Evolutionary conservation across 2,113 vertebrate species (phyloP).

Genomic region (Micronisus gabar): DNA sequence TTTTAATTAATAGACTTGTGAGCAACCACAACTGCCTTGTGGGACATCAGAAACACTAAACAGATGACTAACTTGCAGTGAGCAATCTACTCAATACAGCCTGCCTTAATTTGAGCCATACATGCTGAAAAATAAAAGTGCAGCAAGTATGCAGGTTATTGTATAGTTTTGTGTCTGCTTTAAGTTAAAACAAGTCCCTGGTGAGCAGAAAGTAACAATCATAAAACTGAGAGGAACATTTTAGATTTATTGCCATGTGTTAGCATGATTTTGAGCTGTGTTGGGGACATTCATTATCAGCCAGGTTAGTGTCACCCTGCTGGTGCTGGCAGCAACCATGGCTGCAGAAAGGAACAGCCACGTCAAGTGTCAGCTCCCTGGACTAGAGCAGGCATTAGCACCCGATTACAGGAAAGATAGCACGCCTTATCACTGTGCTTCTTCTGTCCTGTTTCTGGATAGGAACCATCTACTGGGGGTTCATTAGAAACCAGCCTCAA

Average conservation of each 20-base stretch:
- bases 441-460: slow-evolving; percentile 62
- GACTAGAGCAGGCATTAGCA: background rate
- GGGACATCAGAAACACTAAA: slow-evolving; percentile 70
- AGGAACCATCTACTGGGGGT: slow-evolving; percentile 63
- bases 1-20: slow-evolving; percentile 79
- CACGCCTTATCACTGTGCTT: background rate
- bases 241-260: slow-evolving; percentile 73
- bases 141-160: slow-evolving; percentile 38
- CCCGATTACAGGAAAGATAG: background rate
- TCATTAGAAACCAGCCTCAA: slow-evolving; percentile 75
- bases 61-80: slow-evolving; percentile 71
- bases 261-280: slow-evolving; percentile 14
- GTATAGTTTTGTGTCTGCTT: slow-evolving; percentile 68
- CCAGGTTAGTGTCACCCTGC: background rate
- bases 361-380: background rate
- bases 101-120: slow-evolving; percentile 77
- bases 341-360: background rate
- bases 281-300: background rate
- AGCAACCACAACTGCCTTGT: slow-evolving; percentile 73
- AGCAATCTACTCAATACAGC: slow-evolving; percentile 60
- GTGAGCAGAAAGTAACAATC: slow-evolving; percentile 61
- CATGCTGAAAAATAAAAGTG: slow-evolving; percentile 54
- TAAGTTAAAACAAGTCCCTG: slow-evolving; percentile 69
- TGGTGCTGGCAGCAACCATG: background rate
- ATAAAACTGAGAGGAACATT: slow-evolving; percentile 63